Evolutionary conservation across 2,888 invertebrate genomes (phyloP).

Genomic region (Pyrrhia umbra): DNA sequence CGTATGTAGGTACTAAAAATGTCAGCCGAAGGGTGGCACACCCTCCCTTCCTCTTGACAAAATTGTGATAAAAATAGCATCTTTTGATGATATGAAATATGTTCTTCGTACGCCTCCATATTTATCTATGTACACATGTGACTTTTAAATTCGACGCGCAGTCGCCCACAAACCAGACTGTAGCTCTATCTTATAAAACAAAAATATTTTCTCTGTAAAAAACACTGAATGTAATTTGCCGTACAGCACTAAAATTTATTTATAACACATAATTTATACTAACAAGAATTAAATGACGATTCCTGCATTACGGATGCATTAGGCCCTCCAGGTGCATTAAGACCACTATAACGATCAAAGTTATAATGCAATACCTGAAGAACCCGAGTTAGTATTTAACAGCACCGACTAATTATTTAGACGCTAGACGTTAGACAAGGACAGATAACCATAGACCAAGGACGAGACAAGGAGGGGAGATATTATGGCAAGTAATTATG

Average conservation of each 20-base stretch:
- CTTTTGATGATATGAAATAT: conserved; percentile 12
- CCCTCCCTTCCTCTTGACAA: conserved; percentile 15
- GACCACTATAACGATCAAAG: conserved; percentile 64
- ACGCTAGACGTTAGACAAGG: conserved; percentile 66
- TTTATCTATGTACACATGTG: not conserved
- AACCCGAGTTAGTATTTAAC: conserved; percentile 66
- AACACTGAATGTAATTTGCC: conserved; percentile 7
- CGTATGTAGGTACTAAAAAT: conserved; percentile 18
- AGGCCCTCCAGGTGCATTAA: conserved; percentile 65
- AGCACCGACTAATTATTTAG: conserved; percentile 66
- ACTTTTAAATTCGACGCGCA: conserved; percentile 1
- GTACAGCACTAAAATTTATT: conserved; percentile 19
- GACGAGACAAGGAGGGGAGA: conserved; percentile 65
- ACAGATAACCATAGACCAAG: conserved; percentile 53
- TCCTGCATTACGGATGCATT: conserved; percentile 62
- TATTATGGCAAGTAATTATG: conserved; percentile 71
- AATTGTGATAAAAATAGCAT: conserved; percentile 27
- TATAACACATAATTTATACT: conserved; percentile 21
- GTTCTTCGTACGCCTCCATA: not conserved
- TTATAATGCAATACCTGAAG: conserved; percentile 61
- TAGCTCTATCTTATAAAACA: not conserved
- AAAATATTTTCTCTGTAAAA: not conserved
- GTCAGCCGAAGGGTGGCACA: conserved; percentile 10
- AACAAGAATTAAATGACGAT: conserved; percentile 53
- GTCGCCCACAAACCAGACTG: conserved; percentile 1